A percentile compares a stretch with the other conserved stretches of the same genome.
These are phyloP conservation scores for Protobothrops flavoviridis DNA, from an alignment of 2,113 vertebrate species.

Conservation along the genomic window DNA sequence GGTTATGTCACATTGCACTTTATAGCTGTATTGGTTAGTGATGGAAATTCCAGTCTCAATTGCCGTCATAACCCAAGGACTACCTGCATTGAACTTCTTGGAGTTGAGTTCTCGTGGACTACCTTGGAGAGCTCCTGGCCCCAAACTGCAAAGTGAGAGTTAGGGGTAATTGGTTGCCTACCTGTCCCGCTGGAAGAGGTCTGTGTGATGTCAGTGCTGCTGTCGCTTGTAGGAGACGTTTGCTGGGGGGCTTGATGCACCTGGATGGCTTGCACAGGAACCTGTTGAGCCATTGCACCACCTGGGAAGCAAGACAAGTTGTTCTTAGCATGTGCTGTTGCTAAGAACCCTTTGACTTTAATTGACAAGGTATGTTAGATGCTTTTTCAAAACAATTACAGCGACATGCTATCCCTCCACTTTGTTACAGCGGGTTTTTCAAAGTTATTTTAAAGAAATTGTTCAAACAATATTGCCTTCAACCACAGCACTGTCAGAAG, in stretches of 20 bases:
- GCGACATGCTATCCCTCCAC: not conserved
- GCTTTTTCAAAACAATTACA: not conserved
- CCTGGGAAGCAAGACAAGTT: constrained; percentile 70
- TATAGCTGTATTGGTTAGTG: not conserved
- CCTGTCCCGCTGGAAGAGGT: constrained; percentile 90
- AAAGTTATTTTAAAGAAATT: not conserved
- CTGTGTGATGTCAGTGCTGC: constrained; percentile 91
- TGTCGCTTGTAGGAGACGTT: constrained; percentile 82
- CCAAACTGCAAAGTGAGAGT: not conserved
- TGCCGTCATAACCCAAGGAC: not conserved
- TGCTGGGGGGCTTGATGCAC: constrained; percentile 88
- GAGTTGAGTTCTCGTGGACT: not conserved
- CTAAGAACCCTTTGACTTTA: not conserved
- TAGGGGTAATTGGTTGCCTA: constrained; percentile 53
- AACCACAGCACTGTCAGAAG: not conserved
- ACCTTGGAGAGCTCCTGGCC: not conserved
- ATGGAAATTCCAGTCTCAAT: not conserved
- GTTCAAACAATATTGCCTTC: not conserved
- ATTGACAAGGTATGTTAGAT: not conserved
- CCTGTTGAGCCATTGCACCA: constrained; percentile 88
- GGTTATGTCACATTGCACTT: not conserved
- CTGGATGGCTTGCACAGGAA: constrained; percentile 93
- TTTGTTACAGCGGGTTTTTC: not conserved
- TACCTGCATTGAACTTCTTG: not conserved
- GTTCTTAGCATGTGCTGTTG: constrained; percentile 11